phyloP scores from a whole-genome alignment of 2,113 vertebrate species.

The Megaleporinus macrocephalus region DNA sequence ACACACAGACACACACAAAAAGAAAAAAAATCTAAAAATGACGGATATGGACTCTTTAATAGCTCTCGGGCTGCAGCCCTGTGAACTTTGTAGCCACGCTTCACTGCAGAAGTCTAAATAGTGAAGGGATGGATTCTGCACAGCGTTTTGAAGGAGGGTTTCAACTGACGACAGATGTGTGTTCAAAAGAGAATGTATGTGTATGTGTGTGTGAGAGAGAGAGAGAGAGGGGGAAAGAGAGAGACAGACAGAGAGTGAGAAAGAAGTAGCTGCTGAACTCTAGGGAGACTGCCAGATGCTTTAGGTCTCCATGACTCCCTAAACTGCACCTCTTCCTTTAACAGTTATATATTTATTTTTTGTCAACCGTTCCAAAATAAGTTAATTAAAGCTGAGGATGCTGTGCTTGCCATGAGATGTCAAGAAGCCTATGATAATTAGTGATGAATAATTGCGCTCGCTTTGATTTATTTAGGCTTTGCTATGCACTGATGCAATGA shows the following conservation, averaged over 20 bases:
- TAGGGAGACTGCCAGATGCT: conserved; percentile 78
- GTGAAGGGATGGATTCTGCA: conserved; percentile 18
- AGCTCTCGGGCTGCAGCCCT: neutral
- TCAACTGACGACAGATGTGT: conserved; percentile 42
- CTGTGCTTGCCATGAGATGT: conserved; percentile 75
- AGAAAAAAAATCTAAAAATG: neutral
- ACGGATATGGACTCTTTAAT: neutral
- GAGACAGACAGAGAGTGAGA: neutral
- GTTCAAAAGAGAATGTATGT: conserved; percentile 39
- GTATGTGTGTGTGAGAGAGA: conserved; percentile 25
- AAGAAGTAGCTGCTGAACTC: conserved; percentile 65
- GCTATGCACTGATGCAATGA: conserved; percentile 60
- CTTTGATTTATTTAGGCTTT: conserved; percentile 72
- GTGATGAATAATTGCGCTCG: conserved; percentile 78
- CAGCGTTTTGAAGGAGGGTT: conserved; percentile 43
- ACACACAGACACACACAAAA: no score
- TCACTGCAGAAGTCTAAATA: conserved; percentile 5
- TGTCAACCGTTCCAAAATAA: conserved; percentile 78
- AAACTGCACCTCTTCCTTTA: conserved; percentile 66
- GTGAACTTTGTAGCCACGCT: neutral
- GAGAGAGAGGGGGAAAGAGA: conserved; percentile 34
- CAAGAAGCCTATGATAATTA: conserved; percentile 76
- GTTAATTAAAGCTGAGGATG: conserved; percentile 80
- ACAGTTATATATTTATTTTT: conserved; percentile 77
- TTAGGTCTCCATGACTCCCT: conserved; percentile 78